Evolutionary conservation across 2,888 invertebrate species (phyloP), one percentile per base, ranked within the genome.

Genomic region (Drosophila incognita): DNA sequence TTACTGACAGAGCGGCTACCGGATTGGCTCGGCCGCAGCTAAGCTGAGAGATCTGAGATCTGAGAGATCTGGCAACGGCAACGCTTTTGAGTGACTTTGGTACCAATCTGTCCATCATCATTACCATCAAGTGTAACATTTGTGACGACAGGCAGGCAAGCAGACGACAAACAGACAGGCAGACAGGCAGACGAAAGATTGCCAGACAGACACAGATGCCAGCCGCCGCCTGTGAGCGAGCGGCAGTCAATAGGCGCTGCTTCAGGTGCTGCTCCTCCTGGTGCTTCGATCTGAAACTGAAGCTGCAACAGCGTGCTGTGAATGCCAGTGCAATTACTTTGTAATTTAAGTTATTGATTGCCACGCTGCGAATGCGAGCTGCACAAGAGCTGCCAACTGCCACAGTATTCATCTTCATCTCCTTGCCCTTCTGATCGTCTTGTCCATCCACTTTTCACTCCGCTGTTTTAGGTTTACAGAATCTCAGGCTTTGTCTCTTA

Each of bases 341-440:
- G 91, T 91, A 92, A 92, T 92, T 92, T 92, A 89, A 92, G 92
- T 92, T 92, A 92, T 92, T 92, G 92, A 92, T 92, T 91, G 92
- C 91, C 89, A 87, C 80, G 87, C 90, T 89, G 87, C 83, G 85
- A 81, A 77, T 83, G 75, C 67, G 74, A 75, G 67, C 75, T 77
- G 74, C 71, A 69, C 81, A 69, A 76, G 63, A 76, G 74, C 79
- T 71, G 68, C 71, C 65, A 74, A 67, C 79, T 78, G 61, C 64
- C 57, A 42, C 1, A 54, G 65, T 49, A 56, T 38, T 40, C 40
- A 57, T n/a, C 54, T 27, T 42, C 35, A 62, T 15, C 51, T 71
- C 56, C 64, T 40, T 51, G 46, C 51, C n/a, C 69, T 24, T 56
- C 51, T 49, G 49, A 10, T 10, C 60, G 49, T 51, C 67, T 56